Evolutionary conservation across 1,140 invertebrate species (phyloP).

Genomic region (Drosophila sp.): DNA sequence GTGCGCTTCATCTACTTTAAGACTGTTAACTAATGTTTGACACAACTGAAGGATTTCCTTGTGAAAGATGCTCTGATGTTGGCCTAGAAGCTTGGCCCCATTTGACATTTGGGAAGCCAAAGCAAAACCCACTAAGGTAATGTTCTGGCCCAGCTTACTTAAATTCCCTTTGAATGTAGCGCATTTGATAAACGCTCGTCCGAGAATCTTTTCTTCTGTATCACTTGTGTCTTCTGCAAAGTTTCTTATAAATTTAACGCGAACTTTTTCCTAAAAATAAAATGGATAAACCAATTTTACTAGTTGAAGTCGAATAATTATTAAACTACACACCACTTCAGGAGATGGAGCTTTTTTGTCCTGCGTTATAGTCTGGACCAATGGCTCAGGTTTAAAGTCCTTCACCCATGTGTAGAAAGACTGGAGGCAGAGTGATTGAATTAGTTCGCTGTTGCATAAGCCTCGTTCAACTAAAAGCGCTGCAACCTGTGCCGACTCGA

Average conservation of each 20-base stretch:
- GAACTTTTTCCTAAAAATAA: conserved; percentile 85
- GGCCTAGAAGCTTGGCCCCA: conserved; percentile 51
- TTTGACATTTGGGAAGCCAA: conserved; percentile 88
- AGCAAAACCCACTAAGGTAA: conserved; percentile 87
- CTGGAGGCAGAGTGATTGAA: conserved; percentile 88
- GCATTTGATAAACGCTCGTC: conserved; percentile 83
- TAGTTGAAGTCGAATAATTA: background rate
- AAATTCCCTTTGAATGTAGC: conserved; percentile 82
- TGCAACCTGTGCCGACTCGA: conserved; percentile 86
- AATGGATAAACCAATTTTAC: background rate
- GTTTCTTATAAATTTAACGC: conserved; percentile 91
- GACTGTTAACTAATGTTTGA: conserved; percentile 47
- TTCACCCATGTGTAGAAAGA: conserved; percentile 90
- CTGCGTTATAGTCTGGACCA: background rate
- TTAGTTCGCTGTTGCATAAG: conserved; percentile 93
- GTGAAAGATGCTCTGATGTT: conserved; percentile 19
- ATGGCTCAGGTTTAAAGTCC: conserved; percentile 82
- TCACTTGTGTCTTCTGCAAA: conserved; percentile 93
- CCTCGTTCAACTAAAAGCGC: conserved; percentile 90
- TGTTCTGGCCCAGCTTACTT: conserved; percentile 84
- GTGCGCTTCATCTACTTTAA: conserved; percentile 18
- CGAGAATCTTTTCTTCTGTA: conserved; percentile 52
- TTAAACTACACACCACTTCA: conserved; percentile 38
- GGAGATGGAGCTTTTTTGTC: conserved; percentile 38
- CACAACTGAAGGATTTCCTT: conserved; percentile 81